Percentiles rank a stretch among this genome's conserved stretches.
Conservation (phyloP, 2,888 invertebrate species). For the Mythimna albipuncta region DNA sequence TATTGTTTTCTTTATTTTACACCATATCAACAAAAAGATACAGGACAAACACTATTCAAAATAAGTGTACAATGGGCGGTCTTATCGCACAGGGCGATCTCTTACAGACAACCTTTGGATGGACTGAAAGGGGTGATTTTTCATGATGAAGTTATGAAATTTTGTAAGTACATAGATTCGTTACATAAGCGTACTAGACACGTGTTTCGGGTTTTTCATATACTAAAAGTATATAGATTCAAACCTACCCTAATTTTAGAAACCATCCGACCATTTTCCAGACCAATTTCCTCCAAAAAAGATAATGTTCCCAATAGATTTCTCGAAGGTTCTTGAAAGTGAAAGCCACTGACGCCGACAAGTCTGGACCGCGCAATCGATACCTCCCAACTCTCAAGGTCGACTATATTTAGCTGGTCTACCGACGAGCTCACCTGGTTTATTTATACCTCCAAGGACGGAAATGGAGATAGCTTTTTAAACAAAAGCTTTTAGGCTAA, state of each 20-base stretch:
- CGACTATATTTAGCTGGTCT: conserved; percentile 36
- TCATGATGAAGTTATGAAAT: too few relatives aligned
- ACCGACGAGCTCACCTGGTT: conserved; percentile 25
- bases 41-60: too few relatives aligned
- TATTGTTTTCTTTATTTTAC: too few relatives aligned
- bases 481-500: conserved; percentile 7
- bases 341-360: conserved; percentile 50
- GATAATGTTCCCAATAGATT: conserved; percentile 7
- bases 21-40: too few relatives aligned
- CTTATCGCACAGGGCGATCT: too few relatives aligned
- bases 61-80: too few relatives aligned
- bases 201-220: too few relatives aligned
- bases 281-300: conserved; percentile 6
- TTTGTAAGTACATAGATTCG: too few relatives aligned
- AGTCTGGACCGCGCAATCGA: conserved; percentile 60
- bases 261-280: conserved; percentile 15
- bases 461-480: conserved; percentile 36
- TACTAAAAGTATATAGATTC: neutral
- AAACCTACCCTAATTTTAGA: neutral
- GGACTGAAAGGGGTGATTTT: too few relatives aligned
- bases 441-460: conserved; percentile 20
- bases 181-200: too few relatives aligned
- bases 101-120: too few relatives aligned
- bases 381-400: conserved; percentile 53
- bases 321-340: conserved; percentile 32